Base-by-base conservation (phyloP, 2,888 invertebrate species). In the Aphidius colemani region DNA sequence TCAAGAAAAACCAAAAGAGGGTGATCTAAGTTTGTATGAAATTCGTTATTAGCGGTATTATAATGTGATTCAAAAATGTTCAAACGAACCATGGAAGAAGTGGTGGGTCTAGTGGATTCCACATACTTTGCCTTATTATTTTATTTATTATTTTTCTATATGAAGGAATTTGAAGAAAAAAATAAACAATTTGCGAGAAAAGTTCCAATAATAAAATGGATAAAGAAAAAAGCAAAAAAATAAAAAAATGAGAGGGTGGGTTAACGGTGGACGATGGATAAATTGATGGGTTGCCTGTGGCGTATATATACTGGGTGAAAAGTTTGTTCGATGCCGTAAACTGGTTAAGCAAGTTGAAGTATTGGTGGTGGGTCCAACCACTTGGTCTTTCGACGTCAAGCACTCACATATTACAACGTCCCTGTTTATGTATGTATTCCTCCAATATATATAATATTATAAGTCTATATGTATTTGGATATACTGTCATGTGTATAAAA, bases 271-370 rank as follows among this genome's bases (percentile, higher is more conserved):
- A 39, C 59, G 53, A 41, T 59, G 48, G 63, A 49, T 46, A 49
- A 59, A 64, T 64, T 59, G 63, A 64, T 63, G 45, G 63, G 53
- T 63, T 59, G 45, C 53, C 57, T 55, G 57, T 57, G 46, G 57
- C 57, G 41, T 46, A 46, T 39, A 57, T 46, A 53, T 43, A 40
- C 53, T 66, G 53, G 63, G 66, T 57, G 68, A 66, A 74, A 78
- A 78, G 73, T 78, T 78, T 76, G 64, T 53, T 63, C 55, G 73
- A 6, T 74, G 71, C 70, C 71, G 73, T 74, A 75, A 78, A 79
- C 75, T 74, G 77, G 74, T 78, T 78, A 73, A 74, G 69, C 72
- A 76, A 77, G 74, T 78, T 73, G 64, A 72, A 74, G 73, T 70
- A 70, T 70, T 61, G 67, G 65, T 61, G 56, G 59, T 50, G 59